Conservation (phyloP, 2,888 invertebrate genomes). For the Drosophila eohydei region DNA sequence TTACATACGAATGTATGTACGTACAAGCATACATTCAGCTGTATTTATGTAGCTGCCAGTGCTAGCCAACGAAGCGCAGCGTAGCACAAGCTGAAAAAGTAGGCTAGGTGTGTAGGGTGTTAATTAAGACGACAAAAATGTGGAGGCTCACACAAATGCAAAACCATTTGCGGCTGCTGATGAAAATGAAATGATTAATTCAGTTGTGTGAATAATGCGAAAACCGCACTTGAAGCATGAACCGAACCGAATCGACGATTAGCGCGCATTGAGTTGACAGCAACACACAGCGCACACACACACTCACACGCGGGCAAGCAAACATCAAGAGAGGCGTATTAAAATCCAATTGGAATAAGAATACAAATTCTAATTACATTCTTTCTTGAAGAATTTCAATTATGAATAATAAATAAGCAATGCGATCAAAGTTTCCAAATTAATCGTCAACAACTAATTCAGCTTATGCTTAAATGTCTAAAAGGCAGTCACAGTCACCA, state of each 20-base stretch:
- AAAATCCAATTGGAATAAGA: conserved; percentile 39
- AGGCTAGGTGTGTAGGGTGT: conserved; percentile 53
- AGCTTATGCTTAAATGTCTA: conserved; percentile 33
- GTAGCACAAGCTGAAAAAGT: conserved; percentile 36
- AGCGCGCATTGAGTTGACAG: conserved; percentile 56
- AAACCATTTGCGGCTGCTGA: conserved; percentile 31
- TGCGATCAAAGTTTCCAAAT: conserved; percentile 17
- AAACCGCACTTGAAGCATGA: conserved; percentile 58
- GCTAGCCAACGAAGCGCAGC: conserved; percentile 57
- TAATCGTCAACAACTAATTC: conserved; percentile 29
- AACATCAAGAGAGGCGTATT: conserved; percentile 24
- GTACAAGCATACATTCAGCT: background rate
- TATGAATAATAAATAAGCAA: conserved; percentile 2
- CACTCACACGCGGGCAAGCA: conserved; percentile 20
- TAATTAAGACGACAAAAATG: conserved; percentile 60
- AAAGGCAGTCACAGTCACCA: conserved; percentile 55
- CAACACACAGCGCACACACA: conserved; percentile 15
- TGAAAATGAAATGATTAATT: conserved; percentile 66
- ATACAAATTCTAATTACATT: conserved; percentile 14
- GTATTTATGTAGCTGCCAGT: conserved; percentile 34
- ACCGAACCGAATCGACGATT: conserved; percentile 41
- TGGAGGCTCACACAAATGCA: conserved; percentile 40
- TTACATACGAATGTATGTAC: conserved; percentile 25
- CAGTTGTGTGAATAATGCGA: conserved; percentile 52
- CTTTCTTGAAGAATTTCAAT: background rate